Evolutionary conservation across 2,113 vertebrate genomes (phyloP).

Genomic region (Thinocorus orbignyianus): DNA sequence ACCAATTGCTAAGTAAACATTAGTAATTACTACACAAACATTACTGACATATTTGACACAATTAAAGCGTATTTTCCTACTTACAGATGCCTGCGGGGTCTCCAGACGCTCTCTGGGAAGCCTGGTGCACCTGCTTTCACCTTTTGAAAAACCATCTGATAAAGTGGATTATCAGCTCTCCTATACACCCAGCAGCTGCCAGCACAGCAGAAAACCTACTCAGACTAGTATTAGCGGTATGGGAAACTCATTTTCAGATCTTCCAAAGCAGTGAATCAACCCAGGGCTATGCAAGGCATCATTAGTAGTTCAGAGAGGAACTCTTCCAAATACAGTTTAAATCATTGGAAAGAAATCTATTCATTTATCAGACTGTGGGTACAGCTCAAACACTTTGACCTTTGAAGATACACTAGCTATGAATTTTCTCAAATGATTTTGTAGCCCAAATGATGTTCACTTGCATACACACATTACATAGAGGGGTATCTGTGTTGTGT

Average conservation of each 20-base stretch:
- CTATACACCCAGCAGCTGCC: background rate
- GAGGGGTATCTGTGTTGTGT: background rate
- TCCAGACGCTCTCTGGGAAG: background rate
- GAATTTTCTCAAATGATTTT: background rate
- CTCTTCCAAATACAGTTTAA: background rate
- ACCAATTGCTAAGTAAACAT: background rate
- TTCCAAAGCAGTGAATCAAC: background rate
- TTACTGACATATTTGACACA: background rate
- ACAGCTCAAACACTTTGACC: background rate
- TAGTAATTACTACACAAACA: background rate
- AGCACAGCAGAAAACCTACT: background rate
- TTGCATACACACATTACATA: background rate
- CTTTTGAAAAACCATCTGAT: background rate
- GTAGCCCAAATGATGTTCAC: background rate
- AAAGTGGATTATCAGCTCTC: background rate
- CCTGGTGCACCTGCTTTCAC: background rate
- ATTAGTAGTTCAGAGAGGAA: background rate
- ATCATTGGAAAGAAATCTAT: background rate
- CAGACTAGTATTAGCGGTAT: background rate
- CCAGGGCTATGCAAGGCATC: background rate
- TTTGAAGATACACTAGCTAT: background rate
- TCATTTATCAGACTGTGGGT: background rate
- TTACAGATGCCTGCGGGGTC: background rate
- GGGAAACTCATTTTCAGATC: background rate
- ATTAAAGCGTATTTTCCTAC: background rate